Base-by-base conservation (phyloP, 2,888 invertebrate genomes). In the Drosophila pullipes region DNA sequence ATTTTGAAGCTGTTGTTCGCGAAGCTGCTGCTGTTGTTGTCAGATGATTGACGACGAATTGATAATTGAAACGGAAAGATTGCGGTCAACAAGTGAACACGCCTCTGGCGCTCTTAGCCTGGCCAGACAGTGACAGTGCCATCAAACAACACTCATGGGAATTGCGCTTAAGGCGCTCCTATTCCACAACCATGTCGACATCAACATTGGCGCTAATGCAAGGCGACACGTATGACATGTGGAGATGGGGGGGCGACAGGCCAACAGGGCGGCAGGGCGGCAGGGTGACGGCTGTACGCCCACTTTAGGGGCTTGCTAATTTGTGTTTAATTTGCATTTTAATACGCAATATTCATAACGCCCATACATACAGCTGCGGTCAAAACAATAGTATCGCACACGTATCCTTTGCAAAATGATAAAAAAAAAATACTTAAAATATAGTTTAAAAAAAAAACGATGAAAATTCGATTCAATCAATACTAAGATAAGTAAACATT, bases 241-340 rank as follows among this genome's bases (percentile, higher is more conserved):
- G 18, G 11, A 10, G 10, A 10, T 37, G 31, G 11, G 49, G n/a
- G n/a, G n/a, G n/a, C n/a, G n/a, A n/a, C n/a, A n/a, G n/a, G n/a
- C n/a, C n/a, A n/a, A n/a, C n/a, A n/a, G n/a, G 28, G 50, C 16
- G 25, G 1, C 3, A 44, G 13, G 7, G 47, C 4, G 16, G 9
- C 47, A 47, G 33, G 37, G 49, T n/a, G 22, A 39, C 58, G 62
- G 16, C 25, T 16, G 16, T 25, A 16, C 47, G 47, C 47, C 47
- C 22, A 47, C 47, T 76, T 78, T 72, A 66, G 71, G 69, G 76
- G 72, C 77, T 77, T 86, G 89, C 87, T 85, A 89, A 85, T 87
- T 89, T 78, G 71, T 64, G 74, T 82, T 89, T 85, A 89, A 89
- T 89, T 86, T 89, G 81, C 89, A 87, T 85, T 86, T 85, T 79